A percentile compares a stretch with the other conserved stretches of the same genome.
phyloP scores from a whole-genome alignment of 2,888 invertebrate species.

The Teinopalpus imperialis region DNA sequence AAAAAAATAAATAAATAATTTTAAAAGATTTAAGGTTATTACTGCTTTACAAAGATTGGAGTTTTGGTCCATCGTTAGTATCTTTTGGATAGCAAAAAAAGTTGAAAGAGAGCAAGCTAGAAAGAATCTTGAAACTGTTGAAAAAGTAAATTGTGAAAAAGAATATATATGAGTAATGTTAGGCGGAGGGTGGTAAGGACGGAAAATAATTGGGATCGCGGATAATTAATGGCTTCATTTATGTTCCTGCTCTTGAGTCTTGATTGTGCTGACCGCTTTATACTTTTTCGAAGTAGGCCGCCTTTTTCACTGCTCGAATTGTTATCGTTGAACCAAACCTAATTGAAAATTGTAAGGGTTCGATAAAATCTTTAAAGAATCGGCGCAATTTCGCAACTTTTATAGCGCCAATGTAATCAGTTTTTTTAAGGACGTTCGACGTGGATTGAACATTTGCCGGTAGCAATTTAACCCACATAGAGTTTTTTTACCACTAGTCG shows the following conservation, averaged over 20 bases:
- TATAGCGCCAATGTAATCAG: constrained; percentile 24
- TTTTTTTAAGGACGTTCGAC: constrained; percentile 9
- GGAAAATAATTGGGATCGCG: constrained; percentile 72
- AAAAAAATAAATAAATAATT: too few relatives aligned
- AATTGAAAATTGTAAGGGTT: constrained; percentile 63
- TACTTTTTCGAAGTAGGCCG: constrained; percentile 42
- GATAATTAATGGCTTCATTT: constrained; percentile 82
- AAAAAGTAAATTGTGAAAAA: constrained; percentile 54
- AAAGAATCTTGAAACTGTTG: too few relatives aligned
- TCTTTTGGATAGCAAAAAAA: too few relatives aligned
- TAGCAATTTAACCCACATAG: constrained; percentile 2
- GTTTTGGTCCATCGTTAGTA: too few relatives aligned
- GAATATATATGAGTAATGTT: constrained; percentile 37
- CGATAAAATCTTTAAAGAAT: constrained; percentile 45
- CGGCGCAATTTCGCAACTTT: constrained; percentile 32
- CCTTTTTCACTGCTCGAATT: constrained; percentile 68
- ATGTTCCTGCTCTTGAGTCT: constrained; percentile 79
- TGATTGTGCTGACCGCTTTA: constrained; percentile 71
- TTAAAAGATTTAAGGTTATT: too few relatives aligned
- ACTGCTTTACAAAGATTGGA: too few relatives aligned
- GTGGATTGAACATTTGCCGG: constrained; percentile 2
- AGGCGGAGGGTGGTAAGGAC: constrained; percentile 35
- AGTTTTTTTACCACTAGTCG: constrained; percentile 5
- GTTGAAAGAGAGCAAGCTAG: too few relatives aligned
- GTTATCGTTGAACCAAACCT: constrained; percentile 65